A percentile compares a stretch with the other conserved stretches of the same genome.
Evolutionary conservation across 2,888 invertebrate genomes (phyloP).

Genomic region (Ichneumoninae sp.): DNA sequence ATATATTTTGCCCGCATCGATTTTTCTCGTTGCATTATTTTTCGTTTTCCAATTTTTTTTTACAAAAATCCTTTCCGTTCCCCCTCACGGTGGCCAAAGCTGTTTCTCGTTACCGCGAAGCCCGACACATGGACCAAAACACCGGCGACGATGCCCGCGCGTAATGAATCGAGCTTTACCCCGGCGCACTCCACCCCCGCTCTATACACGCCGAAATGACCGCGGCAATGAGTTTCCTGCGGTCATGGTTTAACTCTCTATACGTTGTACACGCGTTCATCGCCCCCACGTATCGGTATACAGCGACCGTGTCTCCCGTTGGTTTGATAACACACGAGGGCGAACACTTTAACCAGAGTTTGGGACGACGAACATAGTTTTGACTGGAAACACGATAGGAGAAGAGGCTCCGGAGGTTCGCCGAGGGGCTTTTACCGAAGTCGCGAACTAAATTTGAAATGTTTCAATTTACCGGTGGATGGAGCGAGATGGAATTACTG

Average conservation of each 20-base stretch:
- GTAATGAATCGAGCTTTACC: constrained; percentile 2
- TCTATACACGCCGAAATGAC: constrained; percentile 25
- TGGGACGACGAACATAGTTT: background rate
- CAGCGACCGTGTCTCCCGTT: background rate
- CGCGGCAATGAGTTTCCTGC: constrained; percentile 29
- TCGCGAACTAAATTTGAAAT: constrained; percentile 14
- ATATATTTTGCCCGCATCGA: background rate
- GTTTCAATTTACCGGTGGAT: constrained; percentile 15
- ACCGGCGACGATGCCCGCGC: background rate
- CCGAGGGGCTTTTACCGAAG: background rate
- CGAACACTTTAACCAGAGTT: constrained; percentile 14
- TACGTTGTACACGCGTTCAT: background rate
- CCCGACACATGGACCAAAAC: constrained; percentile 2
- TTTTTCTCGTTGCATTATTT: background rate
- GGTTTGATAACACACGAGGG: background rate
- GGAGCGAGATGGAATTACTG: background rate
- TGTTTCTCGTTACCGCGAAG: background rate
- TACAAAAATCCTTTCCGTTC: no score
- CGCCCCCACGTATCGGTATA: background rate
- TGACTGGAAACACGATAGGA: constrained; percentile 8
- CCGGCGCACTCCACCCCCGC: background rate
- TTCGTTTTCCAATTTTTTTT: background rate
- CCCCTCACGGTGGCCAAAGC: background rate
- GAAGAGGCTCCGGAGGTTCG: background rate
- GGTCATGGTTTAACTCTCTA: background rate